phyloP scores from a whole-genome alignment of 2,888 invertebrate genomes.

The Diadegma fenestrale region DNA sequence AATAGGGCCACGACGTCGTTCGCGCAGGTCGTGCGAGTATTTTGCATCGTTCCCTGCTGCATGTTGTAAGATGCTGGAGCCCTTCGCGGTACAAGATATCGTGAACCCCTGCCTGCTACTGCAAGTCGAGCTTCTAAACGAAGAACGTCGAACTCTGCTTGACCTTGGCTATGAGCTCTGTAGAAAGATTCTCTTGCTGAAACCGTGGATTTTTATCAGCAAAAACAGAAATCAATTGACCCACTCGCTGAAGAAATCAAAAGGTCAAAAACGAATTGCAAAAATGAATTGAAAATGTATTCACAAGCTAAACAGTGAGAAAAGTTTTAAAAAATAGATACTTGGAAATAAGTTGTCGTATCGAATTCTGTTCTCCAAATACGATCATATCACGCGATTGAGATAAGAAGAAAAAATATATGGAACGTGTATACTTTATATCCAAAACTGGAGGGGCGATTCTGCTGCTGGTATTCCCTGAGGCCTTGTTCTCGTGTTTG shows the following conservation, averaged over 20 bases:
- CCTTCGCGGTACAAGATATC: constrained; percentile 18
- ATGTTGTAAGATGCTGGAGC: constrained; percentile 10
- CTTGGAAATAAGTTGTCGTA: neutral
- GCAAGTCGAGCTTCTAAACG: constrained; percentile 55
- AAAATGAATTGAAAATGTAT: too few species aligned
- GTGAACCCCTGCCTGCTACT: constrained; percentile 36
- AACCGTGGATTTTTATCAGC: neutral
- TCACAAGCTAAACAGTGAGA: neutral
- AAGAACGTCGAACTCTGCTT: constrained; percentile 58
- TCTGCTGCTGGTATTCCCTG: constrained; percentile 80
- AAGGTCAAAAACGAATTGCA: neutral
- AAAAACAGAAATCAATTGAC: neutral
- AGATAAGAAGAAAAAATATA: constrained; percentile 26
- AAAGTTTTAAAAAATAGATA: constrained; percentile 13
- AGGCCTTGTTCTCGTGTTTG: constrained; percentile 60
- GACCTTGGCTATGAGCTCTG: constrained; percentile 63
- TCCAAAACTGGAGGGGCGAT: constrained; percentile 81
- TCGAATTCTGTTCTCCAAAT: constrained; percentile 16
- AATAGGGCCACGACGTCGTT: constrained; percentile 74
- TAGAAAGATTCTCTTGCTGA: constrained; percentile 36
- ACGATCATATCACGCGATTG: constrained; percentile 20
- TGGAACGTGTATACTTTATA: constrained; percentile 48
- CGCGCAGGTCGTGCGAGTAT: constrained; percentile 75
- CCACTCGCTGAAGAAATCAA: neutral
- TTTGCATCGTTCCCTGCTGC: constrained; percentile 72